Evolutionary conservation across 2,797 vertebrate genomes (phyloP).

Genomic region (Anguilla obscura): DNA sequence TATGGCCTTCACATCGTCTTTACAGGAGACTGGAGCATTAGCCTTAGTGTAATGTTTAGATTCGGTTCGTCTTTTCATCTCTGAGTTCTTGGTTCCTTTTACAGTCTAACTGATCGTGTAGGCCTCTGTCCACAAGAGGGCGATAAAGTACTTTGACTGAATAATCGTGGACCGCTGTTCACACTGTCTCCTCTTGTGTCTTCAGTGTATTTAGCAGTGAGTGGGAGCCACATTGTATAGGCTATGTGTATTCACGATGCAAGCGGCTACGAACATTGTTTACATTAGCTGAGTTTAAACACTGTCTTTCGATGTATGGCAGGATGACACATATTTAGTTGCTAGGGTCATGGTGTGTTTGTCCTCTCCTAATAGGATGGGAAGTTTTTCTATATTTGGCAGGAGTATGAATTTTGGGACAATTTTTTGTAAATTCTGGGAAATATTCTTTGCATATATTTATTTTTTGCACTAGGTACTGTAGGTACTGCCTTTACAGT

Average conservation of each 20-base stretch:
- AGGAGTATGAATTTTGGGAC: no score
- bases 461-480: no score
- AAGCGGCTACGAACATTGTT: not conserved
- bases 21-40: not conserved
- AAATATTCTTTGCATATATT: no score
- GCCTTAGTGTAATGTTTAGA: not conserved
- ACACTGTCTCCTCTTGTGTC: not conserved
- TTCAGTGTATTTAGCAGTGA: not conserved
- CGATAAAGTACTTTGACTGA: constrained; percentile 5
- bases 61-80: not conserved
- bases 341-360: no score
- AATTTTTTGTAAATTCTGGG: no score
- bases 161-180: not conserved
- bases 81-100: not conserved
- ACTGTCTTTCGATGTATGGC: not conserved
- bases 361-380: no score
- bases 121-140: constrained; percentile 2
- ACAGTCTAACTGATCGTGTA: not conserved
- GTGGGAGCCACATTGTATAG: no score
- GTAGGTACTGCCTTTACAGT: no score
- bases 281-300: not conserved
- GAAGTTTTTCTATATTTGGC: no score
- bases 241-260: not conserved
- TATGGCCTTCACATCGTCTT: not conserved
- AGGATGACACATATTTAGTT: not conserved